Evolutionary conservation across 1,140 invertebrate species (phyloP), one percentile per base, ranked within the genome.

Genomic region (Cheumatopsyche charites): DNA sequence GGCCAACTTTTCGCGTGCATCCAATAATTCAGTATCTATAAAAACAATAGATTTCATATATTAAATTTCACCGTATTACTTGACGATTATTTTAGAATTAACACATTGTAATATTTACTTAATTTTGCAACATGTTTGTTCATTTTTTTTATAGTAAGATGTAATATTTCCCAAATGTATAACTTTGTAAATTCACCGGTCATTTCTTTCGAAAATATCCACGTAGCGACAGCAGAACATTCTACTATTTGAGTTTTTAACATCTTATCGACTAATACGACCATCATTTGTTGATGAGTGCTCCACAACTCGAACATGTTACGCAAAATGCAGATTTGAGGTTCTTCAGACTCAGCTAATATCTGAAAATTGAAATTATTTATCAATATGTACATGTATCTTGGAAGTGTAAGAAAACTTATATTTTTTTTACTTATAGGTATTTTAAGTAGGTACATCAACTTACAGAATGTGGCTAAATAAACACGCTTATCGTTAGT

Each of bases 161-260:
- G 96, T 12, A 99, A 84, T 67, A 98, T 95, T 85, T 99, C 97
- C 97, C 97, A 98, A n/a, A 98, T 88, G 79, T 96, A 98, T 77
- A 92, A 89, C 90, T 95, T 96, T 0, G 95, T 97, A 80, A 98
- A 98, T 81, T 97, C 94, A 7, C 87, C 82, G 21, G 88, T 88
- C 95, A 99, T 98, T 80, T 98, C 95, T 84, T 95, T 94, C 2
- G 95, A 97, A 84, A 99, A 99, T 67, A 99, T 91, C 98, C 97
- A 99, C 77, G 97, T 98, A 25, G 96, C 96, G 11, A 99, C 96
- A 9, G 96, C 92, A 71, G 95, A 94, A 79, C 96, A 98, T 79
- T 98, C 95, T 13, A 99, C 91, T 52, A 99, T 94, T 80, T 98
- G 94, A 42, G 96, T 98, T 84, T 99, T 98, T 2, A 99, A 85